Evolutionary conservation across 1,140 invertebrate species (phyloP), one percentile per base, ranked within the genome.

Genomic region (Camponotus pennsylvanicus): DNA sequence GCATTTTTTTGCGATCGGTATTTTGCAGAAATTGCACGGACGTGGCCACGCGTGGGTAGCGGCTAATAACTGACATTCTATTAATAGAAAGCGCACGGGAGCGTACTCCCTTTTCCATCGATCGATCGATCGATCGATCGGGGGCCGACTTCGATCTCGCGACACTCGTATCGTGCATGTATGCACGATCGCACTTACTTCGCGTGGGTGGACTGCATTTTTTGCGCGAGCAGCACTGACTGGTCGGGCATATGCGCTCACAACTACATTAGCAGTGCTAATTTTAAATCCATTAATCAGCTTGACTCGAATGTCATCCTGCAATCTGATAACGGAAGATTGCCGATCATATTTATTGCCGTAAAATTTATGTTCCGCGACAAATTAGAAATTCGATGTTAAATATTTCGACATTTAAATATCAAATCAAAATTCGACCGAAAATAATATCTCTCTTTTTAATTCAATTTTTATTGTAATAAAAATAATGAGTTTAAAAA

Each of bases 51-150:
- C 49, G 89, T 90, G 79, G 89, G 87, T 45, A 67, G 80, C 49
- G 75, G 76, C 80, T 87, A 89, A 91, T 90, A 90, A 90, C 85
- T 70, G 67, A 37, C 84, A 49, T 84, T 85, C 89, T 91, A 91
- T 91, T 91, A 91, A 92, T 92, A 92, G 91, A 91, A 87, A 76
- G 76, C 59, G 34, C 69, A 86, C 73, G 91, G 78, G 89, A 88
- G 91, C 88, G 91, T 84, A 86, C 76, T 77, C 64, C 59, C 70
- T 76, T 90, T 89, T 86, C 57, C 49, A 86, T 34, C 75, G 69
- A 66, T 77, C 82, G 71, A 57, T 85, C 82, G 45, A 57, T 57
- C 42, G 59, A 55, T 42, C 83, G 75, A 37, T 11, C 5, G 21
- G 34, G 3, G 45, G 34, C 37, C 49, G 32, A 13, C 27, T 59